A percentile compares a stretch with the other conserved stretches of the same genome.
These are phyloP conservation scores for Eilema sororculum DNA, from an alignment of 2,888 invertebrate species.

Conservation along the genomic window DNA sequence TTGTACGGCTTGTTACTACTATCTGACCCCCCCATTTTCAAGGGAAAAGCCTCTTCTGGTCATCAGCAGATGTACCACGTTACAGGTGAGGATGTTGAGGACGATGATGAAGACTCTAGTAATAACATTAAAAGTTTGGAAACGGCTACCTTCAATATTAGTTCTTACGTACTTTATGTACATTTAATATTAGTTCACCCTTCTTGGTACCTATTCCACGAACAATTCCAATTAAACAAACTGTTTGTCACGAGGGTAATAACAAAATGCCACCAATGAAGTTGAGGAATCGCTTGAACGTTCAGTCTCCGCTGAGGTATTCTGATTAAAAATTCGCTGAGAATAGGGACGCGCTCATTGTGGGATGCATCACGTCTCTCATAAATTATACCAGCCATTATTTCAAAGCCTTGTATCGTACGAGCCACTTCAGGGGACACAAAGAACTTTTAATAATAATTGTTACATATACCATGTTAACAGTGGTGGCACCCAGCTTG, in stretches of 20 bases:
- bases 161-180: no score
- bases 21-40: no score
- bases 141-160: background rate
- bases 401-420: background rate
- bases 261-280: slow-evolving; percentile 23
- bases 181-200: background rate
- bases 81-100: no score
- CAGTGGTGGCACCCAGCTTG: no score
- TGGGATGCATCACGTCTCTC: background rate
- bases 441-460: no score
- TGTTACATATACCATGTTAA: no score
- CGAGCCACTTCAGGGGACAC: background rate
- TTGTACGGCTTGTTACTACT: no score
- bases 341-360: background rate
- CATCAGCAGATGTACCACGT: no score
- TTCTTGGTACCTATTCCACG: background rate
- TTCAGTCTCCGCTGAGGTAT: slow-evolving; percentile 18
- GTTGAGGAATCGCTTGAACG: slow-evolving; percentile 27
- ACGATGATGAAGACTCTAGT: no score
- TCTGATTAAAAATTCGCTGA: slow-evolving; percentile 11
- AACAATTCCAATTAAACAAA: slow-evolving; percentile 16
- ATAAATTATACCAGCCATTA: background rate
- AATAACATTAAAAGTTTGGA: background rate
- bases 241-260: slow-evolving; percentile 48
- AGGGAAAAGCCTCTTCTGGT: no score